Percentiles rank a stretch among this genome's conserved stretches.
These are phyloP conservation scores for Carcharodon carcharias DNA, from an alignment of 2,797 vertebrate genomes.

Conservation along the genomic window DNA sequence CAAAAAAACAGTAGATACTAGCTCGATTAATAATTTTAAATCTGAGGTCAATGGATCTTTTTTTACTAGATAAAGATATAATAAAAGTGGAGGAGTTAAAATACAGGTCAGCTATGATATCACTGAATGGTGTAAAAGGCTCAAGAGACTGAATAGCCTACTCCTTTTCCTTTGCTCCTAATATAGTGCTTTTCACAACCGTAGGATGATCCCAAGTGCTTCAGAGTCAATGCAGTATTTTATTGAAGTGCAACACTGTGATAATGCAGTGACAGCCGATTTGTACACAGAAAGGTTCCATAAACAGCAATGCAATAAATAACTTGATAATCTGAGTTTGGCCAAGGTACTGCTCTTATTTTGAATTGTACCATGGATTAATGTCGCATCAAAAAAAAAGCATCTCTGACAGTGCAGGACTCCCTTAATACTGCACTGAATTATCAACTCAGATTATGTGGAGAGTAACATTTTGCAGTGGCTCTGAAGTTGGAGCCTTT, in stretches of 20 bases:
- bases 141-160: background rate
- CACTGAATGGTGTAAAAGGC: background rate
- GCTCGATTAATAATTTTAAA: background rate
- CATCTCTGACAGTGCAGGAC: background rate
- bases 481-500: background rate
- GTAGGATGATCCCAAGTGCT: background rate
- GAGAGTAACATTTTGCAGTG: background rate
- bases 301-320: background rate
- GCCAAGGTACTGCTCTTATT: background rate
- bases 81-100: background rate
- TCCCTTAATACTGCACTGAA: background rate
- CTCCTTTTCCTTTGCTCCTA: background rate
- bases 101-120: background rate
- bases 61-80: background rate
- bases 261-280: background rate
- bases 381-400: background rate
- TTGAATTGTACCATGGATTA: background rate
- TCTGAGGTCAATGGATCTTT: background rate
- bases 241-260: background rate
- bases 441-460: background rate
- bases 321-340: background rate
- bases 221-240: background rate
- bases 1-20: background rate
- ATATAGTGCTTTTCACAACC: background rate
- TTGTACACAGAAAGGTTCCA: background rate